Evolutionary conservation across 2,797 vertebrate genomes (phyloP).

Genomic region (Clarias fuscus): DNA sequence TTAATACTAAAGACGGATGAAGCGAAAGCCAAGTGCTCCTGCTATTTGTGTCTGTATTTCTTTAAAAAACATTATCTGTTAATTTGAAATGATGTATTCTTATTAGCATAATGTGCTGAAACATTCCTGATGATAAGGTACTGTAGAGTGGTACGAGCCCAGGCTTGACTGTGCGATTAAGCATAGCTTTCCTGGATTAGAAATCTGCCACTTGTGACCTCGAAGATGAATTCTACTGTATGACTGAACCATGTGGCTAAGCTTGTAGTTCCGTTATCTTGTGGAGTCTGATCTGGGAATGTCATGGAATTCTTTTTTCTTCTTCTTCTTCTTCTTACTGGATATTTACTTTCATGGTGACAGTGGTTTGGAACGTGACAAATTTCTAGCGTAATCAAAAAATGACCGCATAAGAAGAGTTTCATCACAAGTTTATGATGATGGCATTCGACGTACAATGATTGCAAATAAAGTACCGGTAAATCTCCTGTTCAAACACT

Average conservation of each 20-base stretch:
- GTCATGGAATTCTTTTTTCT: neutral
- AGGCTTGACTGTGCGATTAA: neutral
- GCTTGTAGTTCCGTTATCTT: neutral
- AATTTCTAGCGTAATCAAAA: neutral
- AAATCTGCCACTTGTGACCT: neutral
- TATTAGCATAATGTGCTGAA: neutral
- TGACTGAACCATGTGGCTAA: neutral
- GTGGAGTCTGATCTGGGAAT: neutral
- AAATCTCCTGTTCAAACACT: conserved; percentile 27
- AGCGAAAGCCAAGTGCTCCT: neutral
- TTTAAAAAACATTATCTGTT: neutral
- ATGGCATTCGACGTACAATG: neutral
- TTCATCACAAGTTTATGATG: neutral
- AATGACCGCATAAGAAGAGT: neutral
- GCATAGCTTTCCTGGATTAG: neutral
- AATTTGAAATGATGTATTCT: neutral
- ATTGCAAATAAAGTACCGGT: neutral
- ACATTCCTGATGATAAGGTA: neutral
- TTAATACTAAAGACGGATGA: no score
- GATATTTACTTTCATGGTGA: neutral
- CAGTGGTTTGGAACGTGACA: neutral
- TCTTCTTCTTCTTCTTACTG: no score
- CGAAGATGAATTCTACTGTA: neutral
- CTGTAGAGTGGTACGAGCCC: neutral
- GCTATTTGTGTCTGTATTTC: neutral